phyloP scores from a whole-genome alignment of 2,113 vertebrate species.

The Malurus melanocephalus region DNA sequence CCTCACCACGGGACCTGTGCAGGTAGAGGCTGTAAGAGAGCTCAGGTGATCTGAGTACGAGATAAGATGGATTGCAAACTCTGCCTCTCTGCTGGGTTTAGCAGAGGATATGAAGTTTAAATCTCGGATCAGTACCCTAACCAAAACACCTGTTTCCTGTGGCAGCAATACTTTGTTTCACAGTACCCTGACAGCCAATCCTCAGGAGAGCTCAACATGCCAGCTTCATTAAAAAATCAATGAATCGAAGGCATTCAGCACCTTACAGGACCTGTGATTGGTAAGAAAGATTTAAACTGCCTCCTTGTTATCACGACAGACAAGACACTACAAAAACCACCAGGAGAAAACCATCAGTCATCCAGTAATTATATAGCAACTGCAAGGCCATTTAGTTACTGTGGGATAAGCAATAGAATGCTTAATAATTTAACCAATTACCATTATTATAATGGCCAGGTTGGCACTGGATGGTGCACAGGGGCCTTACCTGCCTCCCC shows the following conservation, averaged over 20 bases:
- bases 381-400: constrained; percentile 70
- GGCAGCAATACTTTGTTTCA: neutral
- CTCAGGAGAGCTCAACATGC: neutral
- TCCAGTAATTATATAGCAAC: constrained; percentile 71
- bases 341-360: constrained; percentile 66
- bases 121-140: neutral
- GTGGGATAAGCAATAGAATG: constrained; percentile 75
- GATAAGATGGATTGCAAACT: neutral
- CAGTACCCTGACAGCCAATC: neutral
- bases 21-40: neutral
- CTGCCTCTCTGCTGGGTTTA: neutral
- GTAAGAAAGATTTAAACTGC: constrained; percentile 12
- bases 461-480: constrained; percentile 72
- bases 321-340: constrained; percentile 37
- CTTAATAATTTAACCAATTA: constrained; percentile 79
- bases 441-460: constrained; percentile 70
- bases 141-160: neutral
- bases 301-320: constrained; percentile 47
- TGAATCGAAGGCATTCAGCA: neutral
- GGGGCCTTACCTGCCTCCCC: constrained; percentile 69
- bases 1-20: neutral
- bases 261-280: neutral
- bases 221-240: neutral
- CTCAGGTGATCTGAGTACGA: neutral
- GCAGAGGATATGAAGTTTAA: neutral